A percentile compares a stretch with the other conserved stretches of the same genome.
phyloP scores from a whole-genome alignment of 1,140 invertebrate genomes.

The Drosophila trapezifrons region DNA sequence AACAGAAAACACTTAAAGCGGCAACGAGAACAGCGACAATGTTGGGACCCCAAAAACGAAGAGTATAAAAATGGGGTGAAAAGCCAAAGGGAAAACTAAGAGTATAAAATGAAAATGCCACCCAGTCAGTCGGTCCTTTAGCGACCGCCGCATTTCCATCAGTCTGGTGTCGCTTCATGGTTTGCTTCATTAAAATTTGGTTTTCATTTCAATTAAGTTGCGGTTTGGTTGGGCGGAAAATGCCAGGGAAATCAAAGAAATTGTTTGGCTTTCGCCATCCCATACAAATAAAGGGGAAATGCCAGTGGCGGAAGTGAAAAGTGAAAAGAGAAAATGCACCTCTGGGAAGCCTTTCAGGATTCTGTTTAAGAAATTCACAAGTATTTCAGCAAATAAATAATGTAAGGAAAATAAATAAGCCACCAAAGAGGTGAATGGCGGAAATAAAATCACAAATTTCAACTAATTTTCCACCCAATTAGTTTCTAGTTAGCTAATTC shows the following conservation, averaged over 20 bases:
- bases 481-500: conserved; percentile 36
- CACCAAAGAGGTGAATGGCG: neutral
- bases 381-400: neutral
- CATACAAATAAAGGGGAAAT: conserved; percentile 14
- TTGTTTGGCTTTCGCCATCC: conserved; percentile 32
- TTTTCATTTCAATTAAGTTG: conserved; percentile 78
- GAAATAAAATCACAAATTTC: conserved; percentile 9
- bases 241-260: conserved; percentile 58
- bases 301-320: conserved; percentile 4
- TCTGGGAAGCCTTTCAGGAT: neutral
- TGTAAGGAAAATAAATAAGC: neutral
- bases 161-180: conserved; percentile 40
- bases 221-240: conserved; percentile 61
- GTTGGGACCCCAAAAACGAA: conserved; percentile 23
- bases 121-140: neutral
- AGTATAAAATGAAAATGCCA: conserved; percentile 59
- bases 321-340: conserved; percentile 2
- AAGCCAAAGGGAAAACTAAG: conserved; percentile 34
- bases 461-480: conserved; percentile 37
- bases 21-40: conserved; percentile 55
- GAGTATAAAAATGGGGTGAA: conserved; percentile 10
- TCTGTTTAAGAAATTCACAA: neutral
- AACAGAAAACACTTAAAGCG: conserved; percentile 65
- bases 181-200: conserved; percentile 75
- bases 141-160: conserved; percentile 4